A percentile compares a stretch with the other conserved stretches of the same genome.
Evolutionary conservation across 2,113 vertebrate genomes (phyloP).

Genomic region (Stomatorhinus ivindoensis): DNA sequence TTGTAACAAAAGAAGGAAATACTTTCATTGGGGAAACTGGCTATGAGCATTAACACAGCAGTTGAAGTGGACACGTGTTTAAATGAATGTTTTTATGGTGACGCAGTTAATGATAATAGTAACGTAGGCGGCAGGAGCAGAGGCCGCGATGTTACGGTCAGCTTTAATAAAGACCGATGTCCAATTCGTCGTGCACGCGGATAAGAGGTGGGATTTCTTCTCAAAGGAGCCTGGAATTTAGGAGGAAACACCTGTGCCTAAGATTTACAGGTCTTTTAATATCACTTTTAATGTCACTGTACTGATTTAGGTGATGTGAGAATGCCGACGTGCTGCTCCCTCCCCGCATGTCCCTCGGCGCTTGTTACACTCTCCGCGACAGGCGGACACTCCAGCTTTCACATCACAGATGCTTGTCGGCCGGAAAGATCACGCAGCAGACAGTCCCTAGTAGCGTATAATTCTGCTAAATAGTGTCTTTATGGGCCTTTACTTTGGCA

Average conservation of each 20-base stretch:
- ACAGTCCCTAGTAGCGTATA: background rate
- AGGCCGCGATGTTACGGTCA: background rate
- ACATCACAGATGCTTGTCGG: background rate
- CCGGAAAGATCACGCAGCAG: background rate
- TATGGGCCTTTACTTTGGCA: background rate
- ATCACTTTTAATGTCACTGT: background rate
- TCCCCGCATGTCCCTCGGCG: background rate
- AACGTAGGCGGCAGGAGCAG: background rate
- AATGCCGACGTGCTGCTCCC: background rate
- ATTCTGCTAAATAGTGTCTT: background rate
- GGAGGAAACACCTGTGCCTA: conserved; percentile 1
- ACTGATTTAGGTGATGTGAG: background rate
- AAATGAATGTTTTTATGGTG: background rate
- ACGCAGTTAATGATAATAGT: background rate
- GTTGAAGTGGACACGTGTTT: background rate
- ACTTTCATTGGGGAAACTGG: background rate
- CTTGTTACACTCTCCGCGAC: background rate
- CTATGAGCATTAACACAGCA: background rate
- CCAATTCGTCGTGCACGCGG: background rate
- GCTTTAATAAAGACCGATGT: background rate
- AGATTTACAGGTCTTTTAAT: conserved; percentile 8
- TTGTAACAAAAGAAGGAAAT: background rate
- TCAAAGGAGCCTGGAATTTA: conserved; percentile 5
- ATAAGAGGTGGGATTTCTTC: background rate
- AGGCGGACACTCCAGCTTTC: background rate